Evolutionary conservation across 2,888 invertebrate genomes (phyloP), one percentile per base, ranked within the genome.

Genomic region (Tromatobia lineatoria): DNA sequence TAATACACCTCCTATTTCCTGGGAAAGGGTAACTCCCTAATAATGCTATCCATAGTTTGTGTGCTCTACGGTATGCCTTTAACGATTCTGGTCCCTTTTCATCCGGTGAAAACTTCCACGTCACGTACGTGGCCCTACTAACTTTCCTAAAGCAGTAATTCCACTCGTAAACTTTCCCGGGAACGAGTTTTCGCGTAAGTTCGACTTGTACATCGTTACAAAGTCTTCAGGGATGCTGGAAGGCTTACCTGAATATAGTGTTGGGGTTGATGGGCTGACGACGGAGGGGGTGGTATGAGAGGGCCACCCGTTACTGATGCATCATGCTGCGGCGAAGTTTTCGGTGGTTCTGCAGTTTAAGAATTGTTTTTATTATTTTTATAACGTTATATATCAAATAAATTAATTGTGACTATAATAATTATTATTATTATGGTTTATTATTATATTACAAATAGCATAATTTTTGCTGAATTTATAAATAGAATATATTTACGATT

Each of bases 271-370:
- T 93, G 92, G 38, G 90, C 91, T 45, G 91, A 91, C 42, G 91
- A 93, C 34, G 94, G 92, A 85, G 94, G 93, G 64, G 94, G 94
- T 47, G 94, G 94, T 45, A 94, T 91, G 88, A 93, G 92, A 79
- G 94, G 92, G 76, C 92, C 91, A 85, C 94, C 94, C 90, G 92
- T 94, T 94, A 92, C 94, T 94, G 94, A 91, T 91, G 95, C 96
- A 94, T 97, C 97, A 94, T 97, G 97, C 93, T 97, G 97, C 83
- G 96, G 96, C 85, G 97, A 97, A 87, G 96, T 96, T 94, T 96
- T 95, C 87, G 97, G 97, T 91, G 96, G 96, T 95, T 97, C 97
- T 97, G 95, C 79, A 89, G 91, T n/a, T 70, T 67, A 18, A 42
- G 34, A 34, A 15, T n/a, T 29, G 38, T 69, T 29, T 38, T 2